A percentile compares a stretch with the other conserved stretches of the same genome.
phyloP scores from a whole-genome alignment of 2,113 vertebrate genomes.

The Mastomys coucha region DNA sequence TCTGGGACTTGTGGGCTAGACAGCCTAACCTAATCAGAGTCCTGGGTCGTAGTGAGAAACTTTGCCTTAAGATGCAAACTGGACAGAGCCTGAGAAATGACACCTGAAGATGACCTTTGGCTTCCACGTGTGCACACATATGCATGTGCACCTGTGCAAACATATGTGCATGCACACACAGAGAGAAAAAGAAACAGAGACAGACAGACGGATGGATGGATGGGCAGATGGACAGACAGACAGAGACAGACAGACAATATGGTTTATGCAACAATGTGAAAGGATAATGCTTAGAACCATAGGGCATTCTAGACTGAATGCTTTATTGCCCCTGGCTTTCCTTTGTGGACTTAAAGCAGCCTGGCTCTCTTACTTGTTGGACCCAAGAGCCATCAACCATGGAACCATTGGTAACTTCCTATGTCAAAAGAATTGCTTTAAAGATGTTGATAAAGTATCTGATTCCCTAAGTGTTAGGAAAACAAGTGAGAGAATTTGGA shows the following conservation, averaged over 20 bases:
- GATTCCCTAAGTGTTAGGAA: constrained; percentile 57
- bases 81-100: not conserved
- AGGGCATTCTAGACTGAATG: not conserved
- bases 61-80: not conserved
- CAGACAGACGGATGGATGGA: not conserved
- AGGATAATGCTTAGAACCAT: not conserved
- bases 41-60: not conserved
- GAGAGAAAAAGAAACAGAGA: not conserved
- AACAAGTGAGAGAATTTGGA: constrained; percentile 56
- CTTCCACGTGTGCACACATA: not conserved
- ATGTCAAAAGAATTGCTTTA: constrained; percentile 50
- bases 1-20: not conserved
- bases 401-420: not conserved
- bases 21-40: not conserved
- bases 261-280: not conserved
- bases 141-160: not conserved
- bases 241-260: not conserved
- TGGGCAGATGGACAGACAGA: not conserved
- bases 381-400: not conserved
- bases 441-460: constrained; percentile 52
- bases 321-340: not conserved
- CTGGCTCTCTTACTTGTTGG: not conserved
- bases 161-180: not conserved
- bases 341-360: not conserved
- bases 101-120: not conserved